Conservation (phyloP, 2,797 vertebrate species). For the Molossus alvarezi region DNA sequence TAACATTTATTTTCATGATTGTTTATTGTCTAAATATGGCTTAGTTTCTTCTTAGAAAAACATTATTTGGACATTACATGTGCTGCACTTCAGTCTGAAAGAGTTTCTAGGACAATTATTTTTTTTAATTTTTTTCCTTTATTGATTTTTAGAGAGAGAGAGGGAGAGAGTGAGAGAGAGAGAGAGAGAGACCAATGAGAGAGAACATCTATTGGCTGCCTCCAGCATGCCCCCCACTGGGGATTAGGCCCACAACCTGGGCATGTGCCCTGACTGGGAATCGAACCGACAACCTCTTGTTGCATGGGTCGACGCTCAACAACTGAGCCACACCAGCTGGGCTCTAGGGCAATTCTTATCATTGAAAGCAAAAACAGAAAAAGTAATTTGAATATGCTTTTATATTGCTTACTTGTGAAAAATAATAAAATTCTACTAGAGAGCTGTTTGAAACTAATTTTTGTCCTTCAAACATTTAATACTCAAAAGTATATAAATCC, state of each 20-base stretch:
- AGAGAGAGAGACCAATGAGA: too few species aligned
- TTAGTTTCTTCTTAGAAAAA: constrained; percentile 85
- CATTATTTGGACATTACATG: constrained; percentile 88
- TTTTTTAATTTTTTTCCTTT: too few species aligned
- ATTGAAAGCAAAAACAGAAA: constrained; percentile 92
- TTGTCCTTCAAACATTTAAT: constrained; percentile 92
- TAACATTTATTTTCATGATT: constrained; percentile 42
- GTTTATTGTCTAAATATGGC: constrained; percentile 85
- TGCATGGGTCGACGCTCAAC: too few species aligned
- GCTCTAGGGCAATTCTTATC: constrained; percentile 90
- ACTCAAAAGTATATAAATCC: constrained; percentile 94
- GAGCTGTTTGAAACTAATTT: constrained; percentile 92
- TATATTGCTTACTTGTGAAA: constrained; percentile 91
- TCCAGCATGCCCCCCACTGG: too few species aligned
- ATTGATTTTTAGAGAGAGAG: too few species aligned
- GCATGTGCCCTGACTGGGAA: too few species aligned
- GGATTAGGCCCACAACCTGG: too few species aligned
- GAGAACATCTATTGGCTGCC: too few species aligned
- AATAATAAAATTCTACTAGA: constrained; percentile 92
- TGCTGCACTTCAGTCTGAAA: constrained; percentile 92
- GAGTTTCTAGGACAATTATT: constrained; percentile 87
- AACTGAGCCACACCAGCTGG: too few species aligned
- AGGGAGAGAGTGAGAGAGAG: too few species aligned
- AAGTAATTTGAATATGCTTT: constrained; percentile 92
- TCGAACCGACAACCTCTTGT: too few species aligned